Base-by-base conservation (phyloP, 2,113 vertebrate species). In the Axis porcinus region DNA sequence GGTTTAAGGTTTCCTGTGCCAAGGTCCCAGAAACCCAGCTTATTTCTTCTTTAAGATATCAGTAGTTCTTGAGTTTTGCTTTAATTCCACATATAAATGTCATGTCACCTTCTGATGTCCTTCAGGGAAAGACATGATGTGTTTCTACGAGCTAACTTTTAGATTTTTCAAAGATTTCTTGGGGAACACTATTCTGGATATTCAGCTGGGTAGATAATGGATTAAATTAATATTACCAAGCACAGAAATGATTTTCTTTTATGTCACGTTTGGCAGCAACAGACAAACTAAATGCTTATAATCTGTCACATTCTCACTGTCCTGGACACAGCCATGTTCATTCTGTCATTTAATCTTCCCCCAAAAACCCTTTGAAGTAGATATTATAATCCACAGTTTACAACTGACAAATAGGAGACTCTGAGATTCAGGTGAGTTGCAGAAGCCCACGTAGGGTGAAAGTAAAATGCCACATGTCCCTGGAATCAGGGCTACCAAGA, bases 371-470 rank as follows among this genome's bases (percentile, higher is more conserved):
- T 98, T 92, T 79, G 79, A 95, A 93, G 82, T 89, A 45, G 36
- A 79, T 92, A 76, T 84, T 81, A 92, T 89, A 93, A 98, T 93
- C 89, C 50, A 64, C 62, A 76, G 12, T 47, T 64, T 86, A n/a
- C 58, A 95, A 4, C n/a, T 58, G 83, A 95, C 57, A 60, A 47
- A 83, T 62, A 52, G 40, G 40, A 97, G n/a, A 89, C 30, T 74
- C 47, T 27, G 33, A 78, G 82, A 90, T n/a, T 78, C 7, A 15
- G 70, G 58, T 25, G 36, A 84, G 33, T 40, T 81, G 11, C 79
- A 58, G 90, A 55, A 74, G 6, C 28, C 64, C 13, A 13, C 1
- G 0, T 23, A 58, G 50, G 5, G 33, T n/a, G 33, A 64, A 62
- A 76, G 8, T 7, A 16, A 60, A 43, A 36, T 67, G 78, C 30